A percentile compares a stretch with the other conserved stretches of the same genome.
Conservation (phyloP, 2,888 invertebrate genomes). For the Hydraecia micacea region DNA sequence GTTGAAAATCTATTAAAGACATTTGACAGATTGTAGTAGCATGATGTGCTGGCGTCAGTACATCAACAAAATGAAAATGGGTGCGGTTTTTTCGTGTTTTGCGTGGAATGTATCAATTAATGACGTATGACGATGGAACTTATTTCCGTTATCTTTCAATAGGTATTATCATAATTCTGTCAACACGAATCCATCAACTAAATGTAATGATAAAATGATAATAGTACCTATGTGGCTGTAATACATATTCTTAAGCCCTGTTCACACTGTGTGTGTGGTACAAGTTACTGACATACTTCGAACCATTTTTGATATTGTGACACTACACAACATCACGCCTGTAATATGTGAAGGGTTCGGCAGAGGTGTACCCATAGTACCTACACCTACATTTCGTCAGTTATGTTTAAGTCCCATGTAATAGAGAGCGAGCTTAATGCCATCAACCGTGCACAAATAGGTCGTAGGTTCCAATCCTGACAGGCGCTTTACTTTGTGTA, state of each 20-base stretch:
- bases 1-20: too few species aligned
- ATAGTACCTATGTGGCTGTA: background rate
- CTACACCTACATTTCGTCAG: background rate
- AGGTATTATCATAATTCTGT: conserved; percentile 11
- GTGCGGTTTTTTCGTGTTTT: background rate
- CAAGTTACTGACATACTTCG: background rate
- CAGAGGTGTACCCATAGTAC: background rate
- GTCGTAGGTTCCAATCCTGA: too few species aligned
- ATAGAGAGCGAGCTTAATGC: background rate
- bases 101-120: background rate
- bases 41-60: too few species aligned
- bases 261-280: background rate
- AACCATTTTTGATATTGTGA: background rate
- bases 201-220: conserved; percentile 1
- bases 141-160: conserved; percentile 22
- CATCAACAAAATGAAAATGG: background rate
- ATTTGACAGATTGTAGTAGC: too few species aligned
- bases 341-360: background rate
- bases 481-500: too few species aligned
- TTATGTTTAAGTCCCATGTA: background rate
- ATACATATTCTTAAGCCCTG: background rate
- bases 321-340: background rate
- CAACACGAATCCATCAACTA: conserved; percentile 33
- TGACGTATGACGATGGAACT: background rate
- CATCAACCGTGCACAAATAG: background rate